Percentiles rank a stretch among this genome's conserved stretches.
phyloP scores from a whole-genome alignment of 2,888 invertebrate species.

The Cantharis rufa region DNA sequence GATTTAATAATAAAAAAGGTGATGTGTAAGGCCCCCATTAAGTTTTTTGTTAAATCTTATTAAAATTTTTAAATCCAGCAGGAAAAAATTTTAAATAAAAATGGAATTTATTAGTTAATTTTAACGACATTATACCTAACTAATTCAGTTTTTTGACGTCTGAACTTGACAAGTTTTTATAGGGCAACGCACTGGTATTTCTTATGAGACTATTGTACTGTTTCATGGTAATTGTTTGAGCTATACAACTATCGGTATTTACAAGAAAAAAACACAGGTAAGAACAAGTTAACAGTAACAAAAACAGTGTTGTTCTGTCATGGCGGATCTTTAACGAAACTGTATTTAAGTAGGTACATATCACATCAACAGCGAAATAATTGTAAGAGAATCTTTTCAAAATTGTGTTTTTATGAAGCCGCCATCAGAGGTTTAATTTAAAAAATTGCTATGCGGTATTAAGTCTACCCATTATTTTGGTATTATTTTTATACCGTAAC shows the following conservation, averaged over 20 bases:
- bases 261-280: slow-evolving; percentile 42
- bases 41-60: background rate
- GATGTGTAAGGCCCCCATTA: background rate
- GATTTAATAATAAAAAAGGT: background rate
- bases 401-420: background rate
- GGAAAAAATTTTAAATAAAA: background rate
- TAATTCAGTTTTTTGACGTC: slow-evolving; percentile 26
- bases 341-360: background rate
- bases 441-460: background rate
- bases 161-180: slow-evolving; percentile 28
- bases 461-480: background rate
- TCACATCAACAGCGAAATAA: background rate
- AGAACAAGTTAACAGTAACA: slow-evolving; percentile 44
- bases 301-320: slow-evolving; percentile 43
- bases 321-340: slow-evolving; percentile 23
- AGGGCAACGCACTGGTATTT: slow-evolving; percentile 32
- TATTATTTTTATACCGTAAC: background rate
- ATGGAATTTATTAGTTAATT: background rate
- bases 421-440: background rate
- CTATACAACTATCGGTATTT: slow-evolving; percentile 45
- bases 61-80: background rate
- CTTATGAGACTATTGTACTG: slow-evolving; percentile 38
- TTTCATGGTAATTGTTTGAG: slow-evolving; percentile 44
- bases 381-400: background rate
- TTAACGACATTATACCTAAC: background rate